These are phyloP conservation scores for Saccostrea echinata DNA, from an alignment of 1,140 invertebrate genomes.

Conservation along the genomic window DNA sequence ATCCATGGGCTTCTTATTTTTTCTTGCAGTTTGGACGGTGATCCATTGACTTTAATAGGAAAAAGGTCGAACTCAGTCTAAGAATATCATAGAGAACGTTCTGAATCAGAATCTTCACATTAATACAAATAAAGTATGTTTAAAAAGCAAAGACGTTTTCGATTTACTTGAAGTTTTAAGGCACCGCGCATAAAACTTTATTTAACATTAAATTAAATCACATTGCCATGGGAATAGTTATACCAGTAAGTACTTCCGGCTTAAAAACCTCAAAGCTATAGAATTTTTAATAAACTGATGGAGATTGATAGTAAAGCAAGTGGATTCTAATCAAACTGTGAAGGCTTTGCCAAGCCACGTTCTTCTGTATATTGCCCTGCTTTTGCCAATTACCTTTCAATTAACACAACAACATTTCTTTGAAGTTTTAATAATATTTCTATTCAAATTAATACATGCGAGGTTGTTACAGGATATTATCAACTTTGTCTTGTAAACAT, in stretches of 20 bases:
- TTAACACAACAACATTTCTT: not conserved
- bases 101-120: too few relatives aligned
- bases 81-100: not conserved
- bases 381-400: not conserved
- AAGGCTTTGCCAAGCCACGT: not conserved
- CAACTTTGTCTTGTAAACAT: not conserved
- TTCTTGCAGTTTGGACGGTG: not conserved
- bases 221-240: too few relatives aligned
- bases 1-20: not conserved
- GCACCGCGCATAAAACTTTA: too few relatives aligned
- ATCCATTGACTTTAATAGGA: constrained; percentile 1
- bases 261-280: not conserved
- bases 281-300: not conserved
- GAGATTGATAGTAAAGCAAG: not conserved
- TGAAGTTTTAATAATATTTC: not conserved
- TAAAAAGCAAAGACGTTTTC: too few relatives aligned
- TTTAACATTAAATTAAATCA: too few relatives aligned
- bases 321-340: not conserved
- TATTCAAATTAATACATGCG: constrained; percentile 9
- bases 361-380: not conserved
- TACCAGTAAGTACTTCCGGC: too few relatives aligned
- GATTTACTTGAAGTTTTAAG: too few relatives aligned
- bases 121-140: too few relatives aligned
- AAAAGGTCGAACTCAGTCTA: not conserved
- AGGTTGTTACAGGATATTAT: not conserved